Base-by-base conservation (phyloP, 2,888 invertebrate species). In the Oscheius sp. region DNA sequence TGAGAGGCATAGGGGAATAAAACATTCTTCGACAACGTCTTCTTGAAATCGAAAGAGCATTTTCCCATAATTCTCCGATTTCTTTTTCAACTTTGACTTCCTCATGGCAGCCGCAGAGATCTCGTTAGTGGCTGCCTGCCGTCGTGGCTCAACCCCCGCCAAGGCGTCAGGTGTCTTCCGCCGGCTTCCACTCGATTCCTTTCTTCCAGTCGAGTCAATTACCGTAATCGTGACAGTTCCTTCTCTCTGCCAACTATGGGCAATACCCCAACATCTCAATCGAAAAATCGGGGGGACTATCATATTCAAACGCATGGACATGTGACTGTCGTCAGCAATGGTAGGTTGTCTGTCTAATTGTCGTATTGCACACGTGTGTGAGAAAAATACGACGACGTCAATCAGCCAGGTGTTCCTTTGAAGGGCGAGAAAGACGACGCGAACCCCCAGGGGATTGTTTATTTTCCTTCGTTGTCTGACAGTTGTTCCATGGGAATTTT, bases 121-220 rank as follows among this genome's bases (percentile, higher is more conserved):
- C 47, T 22, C 47, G n/a, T 22, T 9, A 20, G 5, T 12, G 41
- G 41, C 41, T 41, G 41, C n/a, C 41, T 6, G 22, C 47, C 45
- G 45, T 36, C 36, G 36, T 47, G 22, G 24, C 22, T 47, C 47
- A 22, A 20, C 47, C 47, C 47, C 47, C 47, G 20, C 47, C 47
- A 12, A 41, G 22, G 12, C 59, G 67, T 67, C 67, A 56, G 57
- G 57, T 67, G 57, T 63, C 63, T 54, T 61, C 62, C 49, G 66
- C 41, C 47, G 26, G 57, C 47, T 63, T 49, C 28, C 36, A 33
- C 33, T 57, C 50, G 41, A 22, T 56, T n/a, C 24, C 26, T 32
- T 32, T 26, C 56, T 56, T 45, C 56, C 32, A 33, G 26, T 24
- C 30, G 1, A 12, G 14, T 41, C 20, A 41, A 41, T 41, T 41